Conservation (phyloP, 2,113 vertebrate genomes). For the Upupa epops region DNA sequence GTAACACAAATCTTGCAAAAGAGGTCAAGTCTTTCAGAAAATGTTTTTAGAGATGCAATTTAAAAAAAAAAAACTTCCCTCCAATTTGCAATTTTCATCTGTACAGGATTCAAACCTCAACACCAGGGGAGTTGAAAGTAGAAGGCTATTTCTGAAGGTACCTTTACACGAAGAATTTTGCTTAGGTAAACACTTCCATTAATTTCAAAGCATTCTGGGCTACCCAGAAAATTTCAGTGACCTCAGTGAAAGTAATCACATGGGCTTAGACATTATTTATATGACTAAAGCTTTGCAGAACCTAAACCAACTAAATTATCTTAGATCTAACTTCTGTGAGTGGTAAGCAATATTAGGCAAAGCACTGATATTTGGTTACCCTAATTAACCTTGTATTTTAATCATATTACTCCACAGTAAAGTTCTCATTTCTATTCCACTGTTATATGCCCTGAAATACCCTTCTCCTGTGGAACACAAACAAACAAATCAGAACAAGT, state of each 20-base stretch:
- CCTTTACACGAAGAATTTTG: not conserved
- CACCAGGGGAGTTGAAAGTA: not conserved
- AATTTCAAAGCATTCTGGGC: slow-evolving; percentile 19
- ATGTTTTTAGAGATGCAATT: not conserved
- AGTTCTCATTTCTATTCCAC: slow-evolving; percentile 21
- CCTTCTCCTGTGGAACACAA: not conserved
- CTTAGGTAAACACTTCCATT: not conserved
- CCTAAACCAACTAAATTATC: not conserved
- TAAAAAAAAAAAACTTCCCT: not conserved
- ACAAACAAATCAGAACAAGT: slow-evolving; percentile 26
- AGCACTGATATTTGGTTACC: slow-evolving; percentile 6
- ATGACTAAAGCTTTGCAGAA: not conserved
- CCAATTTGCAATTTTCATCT: not conserved
- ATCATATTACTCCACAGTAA: not conserved
- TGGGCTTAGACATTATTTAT: not conserved
- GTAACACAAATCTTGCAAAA: not conserved
- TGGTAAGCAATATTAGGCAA: slow-evolving; percentile 2
- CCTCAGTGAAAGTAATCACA: not conserved
- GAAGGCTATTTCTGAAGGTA: not conserved
- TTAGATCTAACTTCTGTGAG: slow-evolving; percentile 32
- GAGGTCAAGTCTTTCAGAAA: not conserved
- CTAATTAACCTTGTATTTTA: slow-evolving; percentile 52
- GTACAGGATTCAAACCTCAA: not conserved
- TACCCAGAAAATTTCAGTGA: slow-evolving; percentile 1
- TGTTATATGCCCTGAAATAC: not conserved